These are phyloP conservation scores for Nephrocerus scutellatus DNA, from an alignment of 2,888 invertebrate species.

Conservation along the genomic window DNA sequence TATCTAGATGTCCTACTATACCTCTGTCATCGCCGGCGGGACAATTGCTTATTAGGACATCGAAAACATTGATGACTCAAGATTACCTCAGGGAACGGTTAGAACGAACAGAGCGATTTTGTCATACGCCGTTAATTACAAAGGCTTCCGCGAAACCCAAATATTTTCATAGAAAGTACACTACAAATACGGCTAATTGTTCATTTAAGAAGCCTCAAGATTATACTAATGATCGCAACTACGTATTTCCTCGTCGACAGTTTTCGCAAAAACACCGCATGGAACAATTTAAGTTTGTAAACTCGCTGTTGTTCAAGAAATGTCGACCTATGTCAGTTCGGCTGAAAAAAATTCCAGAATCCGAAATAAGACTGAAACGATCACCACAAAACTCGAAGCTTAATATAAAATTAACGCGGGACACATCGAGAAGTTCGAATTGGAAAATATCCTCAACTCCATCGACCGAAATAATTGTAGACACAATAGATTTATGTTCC, in stretches of 20 bases:
- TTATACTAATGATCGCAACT: slow-evolving; percentile 35
- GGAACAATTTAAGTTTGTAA: slow-evolving; percentile 42
- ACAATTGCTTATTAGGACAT: slow-evolving; percentile 48
- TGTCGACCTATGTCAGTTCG: slow-evolving; percentile 45
- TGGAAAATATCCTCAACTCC: slow-evolving; percentile 42
- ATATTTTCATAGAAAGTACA: slow-evolving; percentile 37
- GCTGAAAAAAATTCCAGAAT: slow-evolving; percentile 40
- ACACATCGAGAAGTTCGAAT: slow-evolving; percentile 38
- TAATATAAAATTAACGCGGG: slow-evolving; percentile 43
- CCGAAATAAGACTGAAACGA: slow-evolving; percentile 30
- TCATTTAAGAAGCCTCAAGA: slow-evolving; percentile 42
- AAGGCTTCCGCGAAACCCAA: slow-evolving; percentile 35
- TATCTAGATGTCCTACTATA: slow-evolving; percentile 49
- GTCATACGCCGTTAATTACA: slow-evolving; percentile 47
- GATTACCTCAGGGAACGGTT: slow-evolving; percentile 50
- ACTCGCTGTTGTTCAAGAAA: slow-evolving; percentile 41
- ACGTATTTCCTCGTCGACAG: slow-evolving; percentile 44
- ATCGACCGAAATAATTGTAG: slow-evolving; percentile 47
- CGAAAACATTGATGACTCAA: slow-evolving; percentile 46
- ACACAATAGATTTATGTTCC: slow-evolving; percentile 61
- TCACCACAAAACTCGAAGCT: slow-evolving; percentile 31
- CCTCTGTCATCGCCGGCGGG: slow-evolving; percentile 53
- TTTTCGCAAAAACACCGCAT: slow-evolving; percentile 38
- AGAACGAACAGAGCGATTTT: slow-evolving; percentile 51
- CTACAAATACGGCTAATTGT: slow-evolving; percentile 30